Conservation (phyloP, 2,113 vertebrate species). For the Notothenia rossii region DNA sequence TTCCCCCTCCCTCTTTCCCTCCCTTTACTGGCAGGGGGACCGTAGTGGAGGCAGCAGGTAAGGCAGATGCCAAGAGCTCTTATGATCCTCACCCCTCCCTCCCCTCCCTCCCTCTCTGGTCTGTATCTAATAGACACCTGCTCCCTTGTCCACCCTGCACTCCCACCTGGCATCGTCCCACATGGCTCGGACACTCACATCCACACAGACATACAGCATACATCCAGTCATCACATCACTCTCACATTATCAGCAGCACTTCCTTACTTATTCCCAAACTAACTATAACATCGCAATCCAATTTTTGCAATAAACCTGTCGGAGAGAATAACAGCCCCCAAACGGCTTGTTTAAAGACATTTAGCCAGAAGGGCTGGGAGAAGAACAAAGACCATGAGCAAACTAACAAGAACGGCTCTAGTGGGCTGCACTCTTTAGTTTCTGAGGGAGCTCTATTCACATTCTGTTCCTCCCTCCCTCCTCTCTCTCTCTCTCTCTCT, state of each 20-base stretch:
- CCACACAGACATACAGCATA: slow-evolving; percentile 18
- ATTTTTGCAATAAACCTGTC: slow-evolving; percentile 45
- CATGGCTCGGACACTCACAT: slow-evolving; percentile 51
- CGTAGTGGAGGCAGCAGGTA: slow-evolving; percentile 72
- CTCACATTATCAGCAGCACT: slow-evolving; percentile 8
- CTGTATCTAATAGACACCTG: slow-evolving; percentile 74
- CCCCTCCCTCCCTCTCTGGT: slow-evolving; percentile 34
- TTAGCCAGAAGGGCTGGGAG: slow-evolving; percentile 66
- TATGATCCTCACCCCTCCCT: slow-evolving; percentile 26
- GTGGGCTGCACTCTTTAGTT: slow-evolving; percentile 65
- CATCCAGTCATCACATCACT: slow-evolving; percentile 21
- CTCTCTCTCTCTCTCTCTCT: slow-evolving; percentile 32
- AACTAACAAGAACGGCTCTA: slow-evolving; percentile 74
- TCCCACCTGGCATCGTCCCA: slow-evolving; percentile 64
- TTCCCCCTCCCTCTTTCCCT: slow-evolving; percentile 11
- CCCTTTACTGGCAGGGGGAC: slow-evolving; percentile 37
- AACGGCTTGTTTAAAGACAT: slow-evolving; percentile 72
- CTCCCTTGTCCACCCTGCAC: slow-evolving; percentile 67
- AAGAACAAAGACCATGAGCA: slow-evolving; percentile 74
- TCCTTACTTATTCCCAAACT: slow-evolving; percentile 34
- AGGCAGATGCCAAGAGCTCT: slow-evolving; percentile 71
- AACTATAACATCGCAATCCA: slow-evolving; percentile 32
- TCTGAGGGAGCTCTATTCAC: slow-evolving; percentile 70
- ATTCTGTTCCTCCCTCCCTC: slow-evolving; percentile 35
- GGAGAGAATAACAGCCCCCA: slow-evolving; percentile 60